A percentile compares a stretch with the other conserved stretches of the same genome.
phyloP scores from a whole-genome alignment of 2,113 vertebrate species.

The Vidua macroura region DNA sequence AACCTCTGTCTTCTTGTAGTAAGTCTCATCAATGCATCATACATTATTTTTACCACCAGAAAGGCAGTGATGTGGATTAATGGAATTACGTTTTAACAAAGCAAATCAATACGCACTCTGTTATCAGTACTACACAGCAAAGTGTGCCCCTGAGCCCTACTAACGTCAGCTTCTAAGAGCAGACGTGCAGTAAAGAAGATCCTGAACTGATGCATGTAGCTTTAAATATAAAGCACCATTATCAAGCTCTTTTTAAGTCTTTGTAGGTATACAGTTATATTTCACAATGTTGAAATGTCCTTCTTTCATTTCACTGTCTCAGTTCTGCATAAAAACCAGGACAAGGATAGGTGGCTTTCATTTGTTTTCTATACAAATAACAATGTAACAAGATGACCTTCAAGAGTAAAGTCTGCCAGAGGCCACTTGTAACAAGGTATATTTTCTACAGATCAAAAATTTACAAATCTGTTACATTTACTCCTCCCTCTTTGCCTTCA shows the following conservation, averaged over 20 bases:
- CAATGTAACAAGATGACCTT: neutral
- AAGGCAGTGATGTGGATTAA: neutral
- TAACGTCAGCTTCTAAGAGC: neutral
- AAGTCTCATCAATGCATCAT: neutral
- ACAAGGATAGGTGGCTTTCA: neutral
- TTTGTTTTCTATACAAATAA: neutral
- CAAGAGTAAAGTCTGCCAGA: neutral
- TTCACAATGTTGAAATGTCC: neutral
- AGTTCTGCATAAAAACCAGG: neutral
- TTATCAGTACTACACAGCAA: neutral
- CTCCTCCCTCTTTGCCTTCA: fast-evolving
- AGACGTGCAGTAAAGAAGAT: neutral
- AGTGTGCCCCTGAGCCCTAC: neutral
- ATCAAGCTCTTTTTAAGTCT: neutral
- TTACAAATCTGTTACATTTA: neutral
- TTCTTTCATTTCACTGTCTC: neutral
- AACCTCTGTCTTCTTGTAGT: neutral
- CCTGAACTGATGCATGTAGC: neutral
- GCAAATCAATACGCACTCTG: neutral
- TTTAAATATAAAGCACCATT: neutral
- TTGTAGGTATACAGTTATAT: neutral
- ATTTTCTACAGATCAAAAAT: neutral
- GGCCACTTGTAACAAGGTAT: neutral
- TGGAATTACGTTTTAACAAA: neutral
- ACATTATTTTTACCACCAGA: neutral